These are phyloP conservation scores for Chromobotia macracanthus DNA, from an alignment of 2,797 vertebrate genomes.

Conservation along the genomic window DNA sequence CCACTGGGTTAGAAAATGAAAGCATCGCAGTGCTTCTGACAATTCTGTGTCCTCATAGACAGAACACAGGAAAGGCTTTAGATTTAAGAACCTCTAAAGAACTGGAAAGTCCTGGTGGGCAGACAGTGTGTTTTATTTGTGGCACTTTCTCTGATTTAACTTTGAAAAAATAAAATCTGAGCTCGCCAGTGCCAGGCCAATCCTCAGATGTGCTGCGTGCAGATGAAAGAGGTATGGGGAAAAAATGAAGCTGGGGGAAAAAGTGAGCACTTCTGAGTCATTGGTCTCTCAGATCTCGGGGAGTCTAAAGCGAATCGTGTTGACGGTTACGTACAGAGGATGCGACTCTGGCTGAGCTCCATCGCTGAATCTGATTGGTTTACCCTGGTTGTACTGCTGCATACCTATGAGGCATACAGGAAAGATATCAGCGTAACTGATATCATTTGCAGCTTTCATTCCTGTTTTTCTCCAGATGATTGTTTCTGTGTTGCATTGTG, in stretches of 20 bases:
- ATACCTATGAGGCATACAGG: slow-evolving; percentile 66
- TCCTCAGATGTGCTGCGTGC: slow-evolving; percentile 29
- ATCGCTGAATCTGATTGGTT: slow-evolving; percentile 58
- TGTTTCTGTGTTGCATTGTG: slow-evolving; percentile 26
- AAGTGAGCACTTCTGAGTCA: slow-evolving; percentile 19
- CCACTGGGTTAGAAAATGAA: slow-evolving; percentile 43
- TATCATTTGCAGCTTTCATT: slow-evolving; percentile 70
- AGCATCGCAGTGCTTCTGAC: background rate
- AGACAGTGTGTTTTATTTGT: slow-evolving; percentile 11
- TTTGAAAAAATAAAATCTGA: slow-evolving; percentile 49
- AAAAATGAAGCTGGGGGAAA: slow-evolving; percentile 21
- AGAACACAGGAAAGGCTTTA: slow-evolving; percentile 11
- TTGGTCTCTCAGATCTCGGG: slow-evolving; percentile 9
- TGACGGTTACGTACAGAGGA: slow-evolving; percentile 19
- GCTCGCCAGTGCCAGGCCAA: background rate
- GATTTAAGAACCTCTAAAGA: slow-evolving; percentile 33
- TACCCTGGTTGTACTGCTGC: slow-evolving; percentile 69
- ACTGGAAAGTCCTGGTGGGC: slow-evolving; percentile 13
- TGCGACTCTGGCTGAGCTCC: slow-evolving; percentile 30
- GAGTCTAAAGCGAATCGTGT: slow-evolving; percentile 10
- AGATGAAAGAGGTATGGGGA: slow-evolving; percentile 4
- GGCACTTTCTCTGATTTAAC: slow-evolving; percentile 15
- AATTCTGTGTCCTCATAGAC: slow-evolving; percentile 26
- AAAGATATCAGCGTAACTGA: slow-evolving; percentile 70
- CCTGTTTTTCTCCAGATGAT: slow-evolving; percentile 30